These are phyloP conservation scores for Napeogenes sylphis DNA, from an alignment of 2,888 invertebrate species.

Conservation along the genomic window DNA sequence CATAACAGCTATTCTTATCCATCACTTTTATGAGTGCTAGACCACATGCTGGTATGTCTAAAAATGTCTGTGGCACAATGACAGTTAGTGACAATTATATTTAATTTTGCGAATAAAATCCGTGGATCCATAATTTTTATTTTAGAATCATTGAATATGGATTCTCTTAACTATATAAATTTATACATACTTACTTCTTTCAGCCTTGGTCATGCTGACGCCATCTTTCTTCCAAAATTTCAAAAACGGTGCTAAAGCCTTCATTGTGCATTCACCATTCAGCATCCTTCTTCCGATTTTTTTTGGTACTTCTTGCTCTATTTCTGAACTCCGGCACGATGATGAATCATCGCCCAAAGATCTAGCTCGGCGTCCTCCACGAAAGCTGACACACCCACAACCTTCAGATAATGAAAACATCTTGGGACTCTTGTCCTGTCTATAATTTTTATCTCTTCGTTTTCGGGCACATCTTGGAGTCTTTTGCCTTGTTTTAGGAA, in stretches of 20 bases:
- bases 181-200: slow-evolving; percentile 80
- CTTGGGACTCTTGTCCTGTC: slow-evolving; percentile 67
- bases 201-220: slow-evolving; percentile 86
- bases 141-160: slow-evolving; percentile 2
- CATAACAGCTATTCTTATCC: slow-evolving; percentile 2
- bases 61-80: background rate
- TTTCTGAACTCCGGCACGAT: slow-evolving; percentile 71
- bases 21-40: slow-evolving; percentile 3
- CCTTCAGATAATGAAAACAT: slow-evolving; percentile 74
- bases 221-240: slow-evolving; percentile 83
- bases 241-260: slow-evolving; percentile 79
- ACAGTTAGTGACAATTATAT: background rate
- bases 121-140: background rate
- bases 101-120: too few species aligned
- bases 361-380: slow-evolving; percentile 59
- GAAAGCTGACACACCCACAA: slow-evolving; percentile 70
- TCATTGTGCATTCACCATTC: slow-evolving; percentile 70
- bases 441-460: slow-evolving; percentile 70
- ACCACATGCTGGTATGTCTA: slow-evolving; percentile 5
- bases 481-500: slow-evolving; percentile 66
- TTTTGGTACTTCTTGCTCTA: slow-evolving; percentile 70
- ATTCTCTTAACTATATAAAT: slow-evolving; percentile 1
- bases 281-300: slow-evolving; percentile 57
- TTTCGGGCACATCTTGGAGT: slow-evolving; percentile 68
- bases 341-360: slow-evolving; percentile 69